These are phyloP conservation scores for Brachymystax lenok DNA, from an alignment of 2,797 vertebrate species.

Conservation along the genomic window DNA sequence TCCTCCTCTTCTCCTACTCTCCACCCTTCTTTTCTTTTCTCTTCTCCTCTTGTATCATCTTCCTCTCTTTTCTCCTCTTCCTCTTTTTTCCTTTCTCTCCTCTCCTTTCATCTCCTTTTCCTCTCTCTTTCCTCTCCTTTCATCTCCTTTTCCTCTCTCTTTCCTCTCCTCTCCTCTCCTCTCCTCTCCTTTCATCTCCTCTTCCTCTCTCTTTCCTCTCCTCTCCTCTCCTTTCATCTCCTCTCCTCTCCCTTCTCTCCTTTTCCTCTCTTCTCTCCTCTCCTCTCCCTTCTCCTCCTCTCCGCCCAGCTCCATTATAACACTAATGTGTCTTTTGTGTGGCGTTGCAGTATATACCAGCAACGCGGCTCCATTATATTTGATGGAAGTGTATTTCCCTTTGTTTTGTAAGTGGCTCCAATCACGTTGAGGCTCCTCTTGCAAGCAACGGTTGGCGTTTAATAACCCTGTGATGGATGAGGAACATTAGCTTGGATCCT, in stretches of 20 bases:
- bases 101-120: too few species aligned
- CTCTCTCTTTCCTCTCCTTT: too few species aligned
- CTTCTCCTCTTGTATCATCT: too few species aligned
- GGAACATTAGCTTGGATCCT: slow-evolving; percentile 44
- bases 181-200: accelerated
- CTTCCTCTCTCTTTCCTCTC: too few species aligned
- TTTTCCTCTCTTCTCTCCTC: background rate
- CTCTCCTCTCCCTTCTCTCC: too few species aligned
- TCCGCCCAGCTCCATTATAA: slow-evolving; percentile 33
- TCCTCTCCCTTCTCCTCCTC: background rate
- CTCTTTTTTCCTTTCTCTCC: too few species aligned
- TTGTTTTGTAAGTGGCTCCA: slow-evolving; percentile 60
- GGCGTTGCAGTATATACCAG: slow-evolving; percentile 37
- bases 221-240: too few species aligned
- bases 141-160: too few species aligned
- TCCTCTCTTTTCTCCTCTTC: too few species aligned
- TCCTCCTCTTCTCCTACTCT: too few species aligned
- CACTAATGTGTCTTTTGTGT: slow-evolving; percentile 49
- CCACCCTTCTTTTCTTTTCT: too few species aligned
- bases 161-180: too few species aligned
- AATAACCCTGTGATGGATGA: slow-evolving; percentile 61
- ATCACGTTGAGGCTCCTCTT: slow-evolving; percentile 44
- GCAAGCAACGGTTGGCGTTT: slow-evolving; percentile 53
- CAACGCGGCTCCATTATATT: slow-evolving; percentile 38
- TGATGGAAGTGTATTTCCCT: slow-evolving; percentile 38